Conservation (phyloP, 2,888 invertebrate genomes). For the Tenthredo mesomela region DNA sequence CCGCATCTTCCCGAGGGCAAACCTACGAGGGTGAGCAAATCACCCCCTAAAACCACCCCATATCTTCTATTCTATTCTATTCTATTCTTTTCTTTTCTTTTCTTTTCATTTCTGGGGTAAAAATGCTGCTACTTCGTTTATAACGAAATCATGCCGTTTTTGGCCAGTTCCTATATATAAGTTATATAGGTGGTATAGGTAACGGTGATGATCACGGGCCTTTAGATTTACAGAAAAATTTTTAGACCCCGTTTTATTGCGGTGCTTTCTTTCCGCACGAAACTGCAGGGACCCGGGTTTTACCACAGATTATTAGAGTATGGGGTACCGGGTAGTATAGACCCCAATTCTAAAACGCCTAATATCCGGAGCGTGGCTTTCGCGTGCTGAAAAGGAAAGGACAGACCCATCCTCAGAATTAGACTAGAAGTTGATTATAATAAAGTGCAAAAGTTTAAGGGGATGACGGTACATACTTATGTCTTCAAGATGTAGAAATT, state of each 20-base stretch:
- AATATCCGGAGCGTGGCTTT: conserved; percentile 35
- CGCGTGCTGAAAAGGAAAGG: conserved; percentile 10
- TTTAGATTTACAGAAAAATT: background rate
- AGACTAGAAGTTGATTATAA: background rate
- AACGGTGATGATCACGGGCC: background rate
- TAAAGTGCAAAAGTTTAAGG: no score
- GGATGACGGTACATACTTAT: no score
- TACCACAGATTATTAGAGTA: background rate
- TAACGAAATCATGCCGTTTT: background rate
- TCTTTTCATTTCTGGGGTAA: background rate
- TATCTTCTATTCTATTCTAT: background rate
- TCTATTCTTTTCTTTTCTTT: background rate
- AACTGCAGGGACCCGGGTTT: background rate
- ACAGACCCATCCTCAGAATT: background rate
- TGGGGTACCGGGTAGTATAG: background rate
- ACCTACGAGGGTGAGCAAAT: conserved; percentile 35
- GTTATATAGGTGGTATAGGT: background rate
- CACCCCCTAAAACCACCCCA: conserved; percentile 33
- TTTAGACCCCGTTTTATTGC: background rate
- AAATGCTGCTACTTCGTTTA: background rate
- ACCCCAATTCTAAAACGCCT: background rate
- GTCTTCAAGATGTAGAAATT: background rate
- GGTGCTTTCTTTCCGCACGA: background rate
- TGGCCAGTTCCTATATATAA: background rate
- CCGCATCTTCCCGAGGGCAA: conserved; percentile 64